phyloP scores from a whole-genome alignment of 2,797 vertebrate genomes.

The Ispidina lecontei region DNA sequence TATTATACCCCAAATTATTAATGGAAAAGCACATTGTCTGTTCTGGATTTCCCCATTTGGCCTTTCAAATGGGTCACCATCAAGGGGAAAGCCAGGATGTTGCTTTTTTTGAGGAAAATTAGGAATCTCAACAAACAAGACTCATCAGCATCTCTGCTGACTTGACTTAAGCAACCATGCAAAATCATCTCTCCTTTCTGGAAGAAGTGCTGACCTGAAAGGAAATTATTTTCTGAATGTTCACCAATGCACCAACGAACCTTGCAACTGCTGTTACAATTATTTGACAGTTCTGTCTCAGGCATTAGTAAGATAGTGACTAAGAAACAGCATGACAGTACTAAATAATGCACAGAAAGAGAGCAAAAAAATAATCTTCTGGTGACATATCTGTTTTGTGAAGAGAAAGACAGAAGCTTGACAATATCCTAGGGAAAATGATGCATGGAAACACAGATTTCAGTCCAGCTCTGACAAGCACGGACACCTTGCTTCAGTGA shows the following conservation, averaged over 20 bases:
- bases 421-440: background rate
- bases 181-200: background rate
- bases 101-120: accelerated
- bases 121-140: background rate
- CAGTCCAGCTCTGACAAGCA: background rate
- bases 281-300: background rate
- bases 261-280: background rate
- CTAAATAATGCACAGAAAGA: background rate
- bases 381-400: background rate
- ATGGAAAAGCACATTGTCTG: background rate
- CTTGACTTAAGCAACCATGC: background rate
- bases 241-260: background rate
- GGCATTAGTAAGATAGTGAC: background rate
- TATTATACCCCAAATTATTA: background rate
- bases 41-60: background rate
- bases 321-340: background rate
- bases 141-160: background rate
- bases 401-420: background rate
- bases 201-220: background rate
- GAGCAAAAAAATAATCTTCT: background rate
- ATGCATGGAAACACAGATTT: background rate
- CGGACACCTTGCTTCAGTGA: background rate
- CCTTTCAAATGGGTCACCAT: background rate
- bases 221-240: background rate
- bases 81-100: background rate